Base-by-base conservation (phyloP, 2,797 vertebrate genomes). In the Rhinophrynus dorsalis region DNA sequence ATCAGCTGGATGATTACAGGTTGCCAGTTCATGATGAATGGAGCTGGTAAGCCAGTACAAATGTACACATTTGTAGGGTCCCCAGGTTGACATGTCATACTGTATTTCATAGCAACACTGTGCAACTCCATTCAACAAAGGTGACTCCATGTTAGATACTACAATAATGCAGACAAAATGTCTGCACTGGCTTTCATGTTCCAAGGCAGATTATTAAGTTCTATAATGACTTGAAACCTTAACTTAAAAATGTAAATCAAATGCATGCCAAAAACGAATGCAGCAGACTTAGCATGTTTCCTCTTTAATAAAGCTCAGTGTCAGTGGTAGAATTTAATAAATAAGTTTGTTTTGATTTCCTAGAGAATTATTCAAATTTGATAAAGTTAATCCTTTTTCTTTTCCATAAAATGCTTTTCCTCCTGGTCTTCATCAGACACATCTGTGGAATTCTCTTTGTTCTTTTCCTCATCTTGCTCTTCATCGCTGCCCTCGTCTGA, bases 331-430 rank as follows among this genome's bases (percentile, higher is more conserved):
- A 68, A 18, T 80, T 80, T 82, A 89, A 88, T 90, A 90, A 88
- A 90, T 86, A 89, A 83, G 74, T 80, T 82, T 76, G 75, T 83
- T 76, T 67, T 75, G 78, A 81, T 83, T 79, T 74, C 54, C 77
- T 79, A 82, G 54, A 62, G 63, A 78, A 76, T 67, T 73, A 9
- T 72, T 67, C 50, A 29, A 12, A 7, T 48, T 52, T 55, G 57
- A 23, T 1, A 75, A 51, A 17, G 58, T 95, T 93, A 98, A 89
- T 99, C 94, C 10, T 81, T 92, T 85, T 99, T 99, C 88, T 99
- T 98, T 79, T 95, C 92, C 12, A 83, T 65, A 0, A 85, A 76
- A 77, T 85, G 86, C 77, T 99, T 98, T 81, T 93, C 90, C 44
- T 82, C 82, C 17, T 80, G 79, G 10, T 81, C 75, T 23, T 79